Conservation (phyloP, 2,888 invertebrate genomes). For the Dynastes maya region DNA sequence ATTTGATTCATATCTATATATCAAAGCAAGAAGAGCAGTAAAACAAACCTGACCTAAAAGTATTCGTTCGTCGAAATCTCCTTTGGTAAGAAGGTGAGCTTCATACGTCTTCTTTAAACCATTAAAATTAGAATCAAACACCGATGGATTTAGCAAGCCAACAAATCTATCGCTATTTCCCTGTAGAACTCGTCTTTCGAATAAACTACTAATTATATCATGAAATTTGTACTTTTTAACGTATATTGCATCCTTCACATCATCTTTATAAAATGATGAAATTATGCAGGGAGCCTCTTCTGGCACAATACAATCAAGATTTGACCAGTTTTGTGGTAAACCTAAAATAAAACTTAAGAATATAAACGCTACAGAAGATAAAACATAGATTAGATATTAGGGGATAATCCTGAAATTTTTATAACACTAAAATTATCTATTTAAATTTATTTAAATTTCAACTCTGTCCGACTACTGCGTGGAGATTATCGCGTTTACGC, state of each 20-base stretch:
- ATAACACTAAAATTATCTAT: too few species aligned
- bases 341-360: constrained; percentile 71
- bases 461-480: too few species aligned
- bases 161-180: constrained; percentile 81
- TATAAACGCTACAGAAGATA: too few species aligned
- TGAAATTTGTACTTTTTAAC: constrained; percentile 93
- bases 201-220: constrained; percentile 83
- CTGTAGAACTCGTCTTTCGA: constrained; percentile 82
- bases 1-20: too few species aligned
- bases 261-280: constrained; percentile 86
- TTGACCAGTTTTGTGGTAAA: constrained; percentile 80
- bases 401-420: too few species aligned
- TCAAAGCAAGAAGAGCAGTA: neutral
- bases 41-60: constrained; percentile 75
- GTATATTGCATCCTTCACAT: constrained; percentile 90
- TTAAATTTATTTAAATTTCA: too few species aligned
- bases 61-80: constrained; percentile 97
- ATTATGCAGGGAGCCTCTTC: constrained; percentile 87
- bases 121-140: constrained; percentile 90
- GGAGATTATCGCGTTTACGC: too few species aligned
- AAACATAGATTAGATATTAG: too few species aligned
- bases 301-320: constrained; percentile 74
- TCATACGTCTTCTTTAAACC: constrained; percentile 91
- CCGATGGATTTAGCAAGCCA: constrained; percentile 83
- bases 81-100: constrained; percentile 89